These are phyloP conservation scores for Rynchops niger DNA, from an alignment of 2,113 vertebrate species.

Conservation along the genomic window DNA sequence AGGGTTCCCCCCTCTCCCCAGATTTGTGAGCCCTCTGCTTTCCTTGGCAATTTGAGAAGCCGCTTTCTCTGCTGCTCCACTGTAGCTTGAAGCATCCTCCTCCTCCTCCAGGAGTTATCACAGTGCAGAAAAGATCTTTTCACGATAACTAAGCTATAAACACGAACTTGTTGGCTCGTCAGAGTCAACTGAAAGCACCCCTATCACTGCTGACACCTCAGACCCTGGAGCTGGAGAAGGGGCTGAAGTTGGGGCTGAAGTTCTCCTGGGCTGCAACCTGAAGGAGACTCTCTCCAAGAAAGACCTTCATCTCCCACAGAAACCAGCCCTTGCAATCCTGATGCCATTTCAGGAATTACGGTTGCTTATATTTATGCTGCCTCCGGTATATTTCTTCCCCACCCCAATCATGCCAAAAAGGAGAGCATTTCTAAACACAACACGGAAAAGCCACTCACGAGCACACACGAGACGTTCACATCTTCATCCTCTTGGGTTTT, in stretches of 20 bases:
- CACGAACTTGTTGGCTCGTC: background rate
- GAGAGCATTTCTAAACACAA: background rate
- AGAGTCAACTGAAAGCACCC: background rate
- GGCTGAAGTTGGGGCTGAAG: background rate
- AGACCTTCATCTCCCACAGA: background rate
- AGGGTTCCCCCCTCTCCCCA: no score
- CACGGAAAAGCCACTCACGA: background rate
- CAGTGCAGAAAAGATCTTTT: background rate
- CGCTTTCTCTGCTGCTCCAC: background rate
- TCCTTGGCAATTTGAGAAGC: background rate
- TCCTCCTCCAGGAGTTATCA: background rate
- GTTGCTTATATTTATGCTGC: background rate
- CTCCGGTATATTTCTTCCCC: background rate
- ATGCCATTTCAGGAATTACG: background rate
- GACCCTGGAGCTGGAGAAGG: background rate
- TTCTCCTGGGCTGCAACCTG: background rate
- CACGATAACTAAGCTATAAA: background rate
- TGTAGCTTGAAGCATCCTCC: background rate
- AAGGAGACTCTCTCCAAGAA: background rate
- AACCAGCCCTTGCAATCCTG: background rate
- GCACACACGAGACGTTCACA: rapidly evolving
- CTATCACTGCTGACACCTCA: background rate
- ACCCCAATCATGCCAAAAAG: background rate
- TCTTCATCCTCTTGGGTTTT: rapidly evolving
- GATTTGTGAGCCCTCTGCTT: background rate